Evolutionary conservation across 2,797 vertebrate genomes (phyloP), one percentile per base, ranked within the genome.

Genomic region (Dermochelys coriacea): DNA sequence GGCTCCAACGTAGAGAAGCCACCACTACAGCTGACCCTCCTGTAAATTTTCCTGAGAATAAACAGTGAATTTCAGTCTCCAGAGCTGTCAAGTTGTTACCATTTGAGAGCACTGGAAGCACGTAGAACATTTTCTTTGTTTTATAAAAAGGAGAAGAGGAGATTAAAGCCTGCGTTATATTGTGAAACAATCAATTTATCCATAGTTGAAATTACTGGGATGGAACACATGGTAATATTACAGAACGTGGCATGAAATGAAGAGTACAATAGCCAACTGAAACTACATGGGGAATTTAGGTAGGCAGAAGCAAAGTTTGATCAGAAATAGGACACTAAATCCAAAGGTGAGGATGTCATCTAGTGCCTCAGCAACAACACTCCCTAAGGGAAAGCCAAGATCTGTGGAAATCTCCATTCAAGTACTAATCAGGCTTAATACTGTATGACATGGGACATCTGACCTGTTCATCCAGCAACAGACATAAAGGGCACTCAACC

Each of bases 371-470:
- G 68, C 18, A 91, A 79, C 79, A 86, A 29, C 49, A 90, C 21
- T 45, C 68, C 34, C 55, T 87, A 51, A 90, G 59, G 37, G 59
- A 94, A 95, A 41, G 19, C 49, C 84, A 86, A 86, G 8, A 14
- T 47, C 71, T 6, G 37, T 82, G 85, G 54, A 88, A 85, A 51
- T 57, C 59, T 88, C 27, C 49, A 80, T 57, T n/a, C 34, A 87
- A 91, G 52, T 71, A 54, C 49, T 90, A 87, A 47, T 86, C 82
- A 93, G 77, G 47, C 75, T 37, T 74, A 8, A 45, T 12, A 34
- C 29, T 51, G 47, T 25, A 49, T 81, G 75, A 82, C 88, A 79
- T 51, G 71, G 1, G 1, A 90, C 89, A 96, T 85, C 71, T 84
- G 91, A 91, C 83, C 88, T 29, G 74, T 77, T 49, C 45, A 77